Conservation (phyloP, 2,113 vertebrate genomes). For the Corydoras sp. region DNA sequence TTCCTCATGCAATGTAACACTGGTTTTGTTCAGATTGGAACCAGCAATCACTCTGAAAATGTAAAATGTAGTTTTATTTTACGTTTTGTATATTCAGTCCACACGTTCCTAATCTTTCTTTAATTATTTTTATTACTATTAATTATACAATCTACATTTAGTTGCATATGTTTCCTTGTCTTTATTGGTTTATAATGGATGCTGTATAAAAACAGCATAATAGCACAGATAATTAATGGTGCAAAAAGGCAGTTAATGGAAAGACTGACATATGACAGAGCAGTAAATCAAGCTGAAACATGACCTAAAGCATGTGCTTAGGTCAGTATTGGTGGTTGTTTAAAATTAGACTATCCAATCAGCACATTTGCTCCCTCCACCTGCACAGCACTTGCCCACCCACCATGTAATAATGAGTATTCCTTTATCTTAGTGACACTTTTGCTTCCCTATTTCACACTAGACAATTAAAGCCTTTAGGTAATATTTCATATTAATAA, state of each 20-base stretch:
- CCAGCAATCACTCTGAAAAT: slow-evolving; percentile 32
- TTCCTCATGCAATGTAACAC: slow-evolving; percentile 40
- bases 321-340: slow-evolving; percentile 56
- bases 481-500: slow-evolving; percentile 40
- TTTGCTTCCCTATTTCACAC: slow-evolving; percentile 28
- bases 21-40: too few relatives aligned
- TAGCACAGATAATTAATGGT: not conserved
- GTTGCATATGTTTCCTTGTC: too few relatives aligned
- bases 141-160: slow-evolving; percentile 35
- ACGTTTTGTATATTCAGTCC: slow-evolving; percentile 48
- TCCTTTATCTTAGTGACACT: slow-evolving; percentile 30
- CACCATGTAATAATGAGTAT: slow-evolving; percentile 39
- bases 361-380: slow-evolving; percentile 45
- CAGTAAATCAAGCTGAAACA: slow-evolving; percentile 56
- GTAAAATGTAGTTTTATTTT: slow-evolving; percentile 30
- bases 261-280: slow-evolving; percentile 28
- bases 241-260: slow-evolving; percentile 36
- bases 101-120: too few relatives aligned
- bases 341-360: slow-evolving; percentile 50
- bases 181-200: too few relatives aligned
- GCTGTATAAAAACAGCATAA: too few relatives aligned
- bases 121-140: too few relatives aligned
- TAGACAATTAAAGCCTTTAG: slow-evolving; percentile 35
- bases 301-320: slow-evolving; percentile 42
- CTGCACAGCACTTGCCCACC: slow-evolving; percentile 56